Evolutionary conservation across 2,888 invertebrate species (phyloP).

Genomic region (Lasioglossum oenotherae): DNA sequence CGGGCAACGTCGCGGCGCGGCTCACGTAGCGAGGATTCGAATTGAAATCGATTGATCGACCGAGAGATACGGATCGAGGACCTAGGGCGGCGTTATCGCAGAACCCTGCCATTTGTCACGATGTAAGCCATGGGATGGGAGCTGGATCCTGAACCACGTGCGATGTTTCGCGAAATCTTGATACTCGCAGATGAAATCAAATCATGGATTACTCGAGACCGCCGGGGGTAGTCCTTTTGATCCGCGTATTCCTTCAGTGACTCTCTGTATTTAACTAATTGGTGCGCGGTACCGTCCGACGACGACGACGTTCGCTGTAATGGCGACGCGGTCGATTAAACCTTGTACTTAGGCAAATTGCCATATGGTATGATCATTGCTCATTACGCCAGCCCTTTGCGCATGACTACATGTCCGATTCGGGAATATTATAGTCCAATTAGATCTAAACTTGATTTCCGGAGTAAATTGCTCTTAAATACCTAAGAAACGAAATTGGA

Average conservation of each 20-base stretch:
- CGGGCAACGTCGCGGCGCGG: conserved; percentile 20
- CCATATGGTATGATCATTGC: background rate
- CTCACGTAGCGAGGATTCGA: conserved; percentile 44
- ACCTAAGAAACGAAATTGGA: background rate
- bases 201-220: conserved; percentile 53
- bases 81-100: conserved; percentile 65
- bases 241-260: conserved; percentile 48
- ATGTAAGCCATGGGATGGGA: conserved; percentile 66
- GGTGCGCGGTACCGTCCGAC: conserved; percentile 31
- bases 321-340: conserved; percentile 30
- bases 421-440: background rate
- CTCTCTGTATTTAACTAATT: conserved; percentile 49
- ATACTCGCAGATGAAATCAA: conserved; percentile 59
- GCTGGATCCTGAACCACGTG: conserved; percentile 52
- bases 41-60: conserved; percentile 71
- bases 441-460: background rate
- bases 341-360: conserved; percentile 20
- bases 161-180: conserved; percentile 51
- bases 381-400: background rate
- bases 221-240: conserved; percentile 21
- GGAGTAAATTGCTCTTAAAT: background rate
- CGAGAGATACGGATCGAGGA: conserved; percentile 59
- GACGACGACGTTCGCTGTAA: background rate
- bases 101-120: conserved; percentile 72
- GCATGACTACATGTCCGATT: background rate